Evolutionary conservation across 2,888 invertebrate genomes (phyloP).

Genomic region (Sclerodermus sp.): DNA sequence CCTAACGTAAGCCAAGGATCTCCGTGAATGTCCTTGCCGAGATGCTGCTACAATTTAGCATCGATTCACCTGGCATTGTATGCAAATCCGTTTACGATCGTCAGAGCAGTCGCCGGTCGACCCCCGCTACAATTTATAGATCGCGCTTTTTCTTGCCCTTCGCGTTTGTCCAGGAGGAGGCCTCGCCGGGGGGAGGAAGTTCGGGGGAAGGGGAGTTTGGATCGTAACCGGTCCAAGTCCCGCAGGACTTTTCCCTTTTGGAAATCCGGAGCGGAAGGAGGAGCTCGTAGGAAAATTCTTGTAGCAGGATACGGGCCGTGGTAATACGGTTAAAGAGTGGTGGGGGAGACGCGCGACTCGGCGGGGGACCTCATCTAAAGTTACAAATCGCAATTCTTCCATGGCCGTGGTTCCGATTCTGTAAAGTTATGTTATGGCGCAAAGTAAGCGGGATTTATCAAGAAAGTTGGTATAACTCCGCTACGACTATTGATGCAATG

Average conservation of each 20-base stretch:
- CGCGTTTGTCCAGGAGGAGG: constrained; percentile 13
- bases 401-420: constrained; percentile 56
- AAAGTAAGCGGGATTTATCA: constrained; percentile 58
- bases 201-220: constrained; percentile 12
- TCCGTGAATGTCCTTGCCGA: no score
- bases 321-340: constrained; percentile 39
- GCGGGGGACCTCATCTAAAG: constrained; percentile 55
- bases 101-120: constrained; percentile 2
- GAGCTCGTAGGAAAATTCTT: constrained; percentile 35
- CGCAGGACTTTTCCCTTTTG: constrained; percentile 25
- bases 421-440: constrained; percentile 58
- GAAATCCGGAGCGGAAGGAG: constrained; percentile 34
- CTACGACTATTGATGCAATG: constrained; percentile 58
- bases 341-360: constrained; percentile 19
- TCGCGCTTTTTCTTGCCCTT: neutral
- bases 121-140: constrained; percentile 12
- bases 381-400: constrained; percentile 59
- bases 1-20: no score
- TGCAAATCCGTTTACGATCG: constrained; percentile 20
- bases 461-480: constrained; percentile 57
- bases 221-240: constrained; percentile 20
- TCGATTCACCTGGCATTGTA: constrained; percentile 19
- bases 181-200: neutral
- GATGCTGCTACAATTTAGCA: neutral
- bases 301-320: constrained; percentile 20